Base-by-base conservation (phyloP, 1,140 invertebrate species). In the Pteromalus puparum region DNA sequence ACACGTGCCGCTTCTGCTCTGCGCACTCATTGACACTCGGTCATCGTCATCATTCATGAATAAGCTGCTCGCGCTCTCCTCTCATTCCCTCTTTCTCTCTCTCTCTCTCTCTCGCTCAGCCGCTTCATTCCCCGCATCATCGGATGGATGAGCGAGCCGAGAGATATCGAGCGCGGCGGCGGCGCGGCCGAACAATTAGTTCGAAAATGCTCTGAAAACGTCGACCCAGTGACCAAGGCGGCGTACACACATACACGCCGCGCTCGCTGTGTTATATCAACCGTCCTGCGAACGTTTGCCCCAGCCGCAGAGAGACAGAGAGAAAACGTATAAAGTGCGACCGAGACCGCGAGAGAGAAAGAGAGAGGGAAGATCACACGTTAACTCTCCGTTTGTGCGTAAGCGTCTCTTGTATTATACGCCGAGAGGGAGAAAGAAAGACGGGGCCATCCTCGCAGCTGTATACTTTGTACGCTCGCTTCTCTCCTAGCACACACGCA, bases 271-370 rank as follows among this genome's bases (percentile, higher is more conserved):
- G 18, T 26, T 72, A 30, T 81, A 85, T 89, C 79, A 88, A 81
- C 89, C 72, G 70, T 88, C 74, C 86, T 82, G 87, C 92, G 92
- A 92, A 93, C 92, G 92, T 93, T 85, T 89, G 90, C 91, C 90
- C 92, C 90, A 92, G 91, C 92, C 89, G 89, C 82, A 83, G 65
- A 42, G 48, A 42, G 68, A 82, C 21, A 74, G 80, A 61, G 80
- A 73, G 46, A 65, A 34, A 65, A 18, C 21, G 38, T 74, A n/a
- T n/a, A 74, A 38, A 30, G 72, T 7, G 77, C 53, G 68, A 42
- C 46, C 42, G 53, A 21, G 28, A 61, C 13, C 30, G 34, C 42
- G 38, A 70, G 30, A 67, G 65, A 79, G 80, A 74, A 13, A 82
- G 70, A 82, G 38, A 68, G 81, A 82, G 81, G 67, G 61, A 68